Base-by-base conservation (phyloP, 2,113 vertebrate genomes). In the Bufo gargarizans region DNA sequence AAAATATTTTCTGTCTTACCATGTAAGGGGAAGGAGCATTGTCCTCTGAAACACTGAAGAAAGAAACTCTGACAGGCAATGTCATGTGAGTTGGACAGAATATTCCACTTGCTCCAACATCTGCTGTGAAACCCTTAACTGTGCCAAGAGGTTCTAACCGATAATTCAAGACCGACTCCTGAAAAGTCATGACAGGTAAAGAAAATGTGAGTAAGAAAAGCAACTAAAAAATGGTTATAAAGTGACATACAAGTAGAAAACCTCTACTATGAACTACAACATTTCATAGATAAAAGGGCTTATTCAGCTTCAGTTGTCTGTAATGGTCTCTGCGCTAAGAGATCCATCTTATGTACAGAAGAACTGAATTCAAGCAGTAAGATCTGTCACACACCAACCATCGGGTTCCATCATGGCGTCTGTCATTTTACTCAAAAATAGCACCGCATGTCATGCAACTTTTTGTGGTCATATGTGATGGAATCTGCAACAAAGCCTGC, bases 1-100 rank as follows among this genome's bases (percentile, higher is more conserved):
- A 5, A 4, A 0, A 12, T 14, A 43, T 71, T 71, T 43, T 67
- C n/a, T 53, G 58, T 0, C 91, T 94, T 92, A 97, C 98, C 98
- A 99, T 98, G 90, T 99, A 99, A 89, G 98, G 98, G 92, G 98
- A 99, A 81, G 98, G 98, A 58, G 98, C 98, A 3, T 99, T 99
- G 93, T 99, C 98, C 84, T 99, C 98, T 0, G 98, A 99, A 92
- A 99, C 97, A 1, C 97, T 99, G 95, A 99, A 99, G 96, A 99
- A 99, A 0, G 96, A 98, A 93, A 99, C 98, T 76, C 99, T 97
- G 45, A 98, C 98, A 6, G 98, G 98, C 91, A 99, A 95, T 91
- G 97, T 98, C 95, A 98, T 96, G 93, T 99, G 98, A 8, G 97
- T 98, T 88, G 98, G 98, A 94, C 98, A 99, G 89, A 99, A 99